A percentile compares a stretch with the other conserved stretches of the same genome.
Conservation (phyloP, 2,113 vertebrate species). For the Xiphorhynchus elegans region DNA sequence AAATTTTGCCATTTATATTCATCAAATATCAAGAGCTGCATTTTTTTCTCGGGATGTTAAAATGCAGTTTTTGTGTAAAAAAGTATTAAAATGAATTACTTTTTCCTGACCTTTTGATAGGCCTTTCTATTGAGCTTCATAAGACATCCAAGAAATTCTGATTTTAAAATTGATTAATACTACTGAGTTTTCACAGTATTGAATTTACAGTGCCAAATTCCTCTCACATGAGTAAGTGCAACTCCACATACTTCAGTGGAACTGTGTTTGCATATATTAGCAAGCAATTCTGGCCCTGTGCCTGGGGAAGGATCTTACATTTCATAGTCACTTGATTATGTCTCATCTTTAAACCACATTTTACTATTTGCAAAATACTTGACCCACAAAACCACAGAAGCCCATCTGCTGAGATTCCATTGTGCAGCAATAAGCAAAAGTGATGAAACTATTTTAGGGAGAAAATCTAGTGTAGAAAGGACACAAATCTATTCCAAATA, state of each 20-base stretch:
- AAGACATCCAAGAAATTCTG: not conserved
- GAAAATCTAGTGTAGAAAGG: not conserved
- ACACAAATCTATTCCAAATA: not conserved
- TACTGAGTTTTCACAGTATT: not conserved
- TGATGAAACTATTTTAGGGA: not conserved
- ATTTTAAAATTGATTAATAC: slow-evolving; percentile 7
- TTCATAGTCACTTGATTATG: slow-evolving; percentile 67
- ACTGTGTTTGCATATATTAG: slow-evolving; percentile 2
- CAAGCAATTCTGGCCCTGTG: not conserved
- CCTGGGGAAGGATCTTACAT: slow-evolving; percentile 46
- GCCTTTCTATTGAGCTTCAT: not conserved
- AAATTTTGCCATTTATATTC: not conserved
- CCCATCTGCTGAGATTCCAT: not conserved
- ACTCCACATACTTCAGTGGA: not conserved
- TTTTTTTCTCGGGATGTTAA: not conserved
- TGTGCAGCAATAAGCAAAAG: not conserved
- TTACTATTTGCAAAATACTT: slow-evolving; percentile 61
- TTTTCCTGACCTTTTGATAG: not conserved
- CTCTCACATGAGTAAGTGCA: not conserved
- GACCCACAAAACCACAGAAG: slow-evolving; percentile 36
- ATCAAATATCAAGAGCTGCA: not conserved
- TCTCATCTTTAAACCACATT: slow-evolving; percentile 52
- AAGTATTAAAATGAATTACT: not conserved
- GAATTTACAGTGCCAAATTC: not conserved
- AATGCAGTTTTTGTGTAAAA: not conserved